Base-by-base conservation (phyloP, 2,797 vertebrate species). In the Glyptemys insculpta region DNA sequence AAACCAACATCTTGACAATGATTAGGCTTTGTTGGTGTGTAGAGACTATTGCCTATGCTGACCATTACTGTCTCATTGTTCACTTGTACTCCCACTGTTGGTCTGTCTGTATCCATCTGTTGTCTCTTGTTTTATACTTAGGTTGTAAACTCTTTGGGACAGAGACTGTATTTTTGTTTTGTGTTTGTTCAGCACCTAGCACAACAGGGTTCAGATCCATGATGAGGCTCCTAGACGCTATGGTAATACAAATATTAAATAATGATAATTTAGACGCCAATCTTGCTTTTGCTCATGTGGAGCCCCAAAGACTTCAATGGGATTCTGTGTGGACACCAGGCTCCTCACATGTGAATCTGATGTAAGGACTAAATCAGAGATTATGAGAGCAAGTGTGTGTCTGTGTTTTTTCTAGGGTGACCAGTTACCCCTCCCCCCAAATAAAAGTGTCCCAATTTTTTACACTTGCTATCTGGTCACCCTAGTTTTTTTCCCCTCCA, bases 201-300 rank as follows among this genome's bases (percentile, higher is more conserved):
- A 37, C n/a, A 68, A 37, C 19, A 72, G 10, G 37, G 37, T 37
- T 68, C n/a, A 37, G 8, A 4, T n/a, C n/a, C 65, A 37, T 37
- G 62, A 21, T 8, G n/a, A 21, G 18, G n/a, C 37, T 72, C 9
- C n/a, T 72, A 12, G 37, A 10, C 12, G 5, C 10, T 72, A 41
- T 41, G n/a, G 37, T 72, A 25, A 37, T 41, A 23, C 21, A 72
- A 25, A 37, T 72, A 41, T 21, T 72, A 41, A 25, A 41, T 41
- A 41, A 72, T 62, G 29, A 59, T 37, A 72, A 72, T 72, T 72
- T 72, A 72, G 19, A 41, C 19, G 5, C n/a, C 21, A 23, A 5
- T 41, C 68, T 12, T 23, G 37, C 37, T 12, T 72, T 72, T 11
- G 68, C 68, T 72, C n/a, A 23, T 15, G 14, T 0, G 0, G 50